phyloP scores from a whole-genome alignment of 2,113 vertebrate species.

The Todiramphus chloris region DNA sequence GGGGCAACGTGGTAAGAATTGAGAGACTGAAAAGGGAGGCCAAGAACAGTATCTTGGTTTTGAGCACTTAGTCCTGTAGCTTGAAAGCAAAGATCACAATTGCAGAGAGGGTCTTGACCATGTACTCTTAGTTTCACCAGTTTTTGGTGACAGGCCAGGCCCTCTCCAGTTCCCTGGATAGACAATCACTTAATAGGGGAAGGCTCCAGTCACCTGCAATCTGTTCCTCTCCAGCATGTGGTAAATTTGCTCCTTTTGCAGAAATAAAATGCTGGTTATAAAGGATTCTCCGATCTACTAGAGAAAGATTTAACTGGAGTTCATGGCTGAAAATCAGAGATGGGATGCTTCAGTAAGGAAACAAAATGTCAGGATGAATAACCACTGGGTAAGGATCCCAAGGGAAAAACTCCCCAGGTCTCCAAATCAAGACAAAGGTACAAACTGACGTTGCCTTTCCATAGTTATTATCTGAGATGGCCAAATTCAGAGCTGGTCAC shows the following conservation, averaged over 20 bases:
- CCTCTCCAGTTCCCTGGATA: background rate
- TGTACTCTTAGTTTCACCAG: background rate
- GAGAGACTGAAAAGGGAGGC: background rate
- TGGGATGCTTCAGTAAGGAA: background rate
- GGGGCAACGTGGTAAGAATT: rapidly evolving
- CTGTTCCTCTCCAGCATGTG: background rate
- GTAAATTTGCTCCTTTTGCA: background rate
- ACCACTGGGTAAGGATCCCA: background rate
- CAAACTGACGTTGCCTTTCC: background rate
- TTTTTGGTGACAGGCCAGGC: background rate
- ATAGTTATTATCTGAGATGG: background rate
- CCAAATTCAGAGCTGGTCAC: background rate
- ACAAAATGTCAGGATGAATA: background rate
- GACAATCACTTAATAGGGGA: background rate
- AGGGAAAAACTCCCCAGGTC: background rate
- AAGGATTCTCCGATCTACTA: background rate
- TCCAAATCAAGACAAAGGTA: background rate
- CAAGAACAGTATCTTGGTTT: background rate
- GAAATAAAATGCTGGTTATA: background rate
- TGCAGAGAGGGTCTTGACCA: background rate
- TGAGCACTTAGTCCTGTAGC: background rate
- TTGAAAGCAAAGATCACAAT: background rate
- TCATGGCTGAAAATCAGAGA: background rate
- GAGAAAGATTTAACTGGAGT: background rate
- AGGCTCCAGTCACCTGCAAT: background rate